phyloP scores from a whole-genome alignment of 2,888 invertebrate species.

The Tupiocoris notatus region DNA sequence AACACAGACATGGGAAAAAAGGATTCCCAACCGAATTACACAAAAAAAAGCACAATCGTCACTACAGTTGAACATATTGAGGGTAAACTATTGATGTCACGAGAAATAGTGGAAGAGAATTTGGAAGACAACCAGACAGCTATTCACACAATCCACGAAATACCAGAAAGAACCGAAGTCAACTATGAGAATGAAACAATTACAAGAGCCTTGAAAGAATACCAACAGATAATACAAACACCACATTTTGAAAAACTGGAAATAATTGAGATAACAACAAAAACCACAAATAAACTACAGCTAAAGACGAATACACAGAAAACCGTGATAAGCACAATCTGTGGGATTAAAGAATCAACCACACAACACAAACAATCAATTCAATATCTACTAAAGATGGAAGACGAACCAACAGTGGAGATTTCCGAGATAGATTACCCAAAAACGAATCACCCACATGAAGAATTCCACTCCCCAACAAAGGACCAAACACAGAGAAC shows the following conservation, averaged over 20 bases:
- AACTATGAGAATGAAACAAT: slow-evolving; percentile 40
- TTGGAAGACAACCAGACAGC: background rate
- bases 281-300: background rate
- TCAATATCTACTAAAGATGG: background rate
- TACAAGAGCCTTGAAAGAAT: background rate
- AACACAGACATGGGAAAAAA: too few relatives aligned
- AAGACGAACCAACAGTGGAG: too few relatives aligned
- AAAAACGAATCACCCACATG: too few relatives aligned
- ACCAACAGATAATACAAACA: background rate
- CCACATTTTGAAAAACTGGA: background rate
- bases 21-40: too few relatives aligned
- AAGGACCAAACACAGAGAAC: too few relatives aligned
- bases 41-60: background rate
- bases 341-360: background rate
- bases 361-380: background rate
- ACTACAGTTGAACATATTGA: background rate
- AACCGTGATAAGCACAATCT: background rate
- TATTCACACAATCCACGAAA: background rate
- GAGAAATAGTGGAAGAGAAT: background rate
- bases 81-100: background rate
- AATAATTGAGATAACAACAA: background rate
- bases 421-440: background rate
- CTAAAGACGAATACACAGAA: background rate
- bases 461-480: too few relatives aligned
- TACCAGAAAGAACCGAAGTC: background rate